phyloP scores from a whole-genome alignment of 2,888 invertebrate genomes.

The Fissipunctia ypsillon region DNA sequence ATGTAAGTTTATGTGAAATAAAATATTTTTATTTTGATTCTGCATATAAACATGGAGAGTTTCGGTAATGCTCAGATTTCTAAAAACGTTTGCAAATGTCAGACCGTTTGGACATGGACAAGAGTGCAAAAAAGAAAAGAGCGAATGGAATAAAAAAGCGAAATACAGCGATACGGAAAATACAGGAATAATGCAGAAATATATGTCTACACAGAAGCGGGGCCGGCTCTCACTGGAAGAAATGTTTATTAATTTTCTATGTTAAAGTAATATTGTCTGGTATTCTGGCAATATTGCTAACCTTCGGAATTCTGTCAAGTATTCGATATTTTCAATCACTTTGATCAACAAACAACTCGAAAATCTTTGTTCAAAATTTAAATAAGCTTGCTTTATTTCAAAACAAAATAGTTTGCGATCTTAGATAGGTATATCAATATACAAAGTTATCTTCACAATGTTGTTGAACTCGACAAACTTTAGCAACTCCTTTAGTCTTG shows the following conservation, averaged over 20 bases:
- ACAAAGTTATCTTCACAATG: conserved; percentile 44
- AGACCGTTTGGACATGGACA: background rate
- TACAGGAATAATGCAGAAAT: conserved; percentile 10
- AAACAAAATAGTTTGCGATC: conserved; percentile 52
- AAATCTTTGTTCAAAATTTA: conserved; percentile 45
- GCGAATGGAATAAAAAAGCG: background rate
- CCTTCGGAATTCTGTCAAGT: conserved; percentile 23
- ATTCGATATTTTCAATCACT: conserved; percentile 55
- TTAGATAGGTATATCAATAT: conserved; percentile 34
- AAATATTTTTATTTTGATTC: no score
- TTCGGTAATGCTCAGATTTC: conserved; percentile 1
- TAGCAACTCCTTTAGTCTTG: conserved; percentile 44
- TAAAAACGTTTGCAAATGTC: conserved; percentile 22
- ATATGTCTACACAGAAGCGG: background rate
- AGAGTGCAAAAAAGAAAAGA: conserved; percentile 13
- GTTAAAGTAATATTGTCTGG: conserved; percentile 24
- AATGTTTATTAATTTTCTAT: conserved; percentile 40
- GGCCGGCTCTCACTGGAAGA: background rate
- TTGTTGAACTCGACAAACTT: conserved; percentile 60
- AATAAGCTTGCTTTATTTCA: conserved; percentile 46
- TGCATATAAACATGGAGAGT: background rate
- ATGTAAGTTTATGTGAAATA: no score
- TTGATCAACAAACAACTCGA: conserved; percentile 47
- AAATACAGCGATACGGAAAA: conserved; percentile 26
- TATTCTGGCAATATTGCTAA: conserved; percentile 33